Base-by-base conservation (phyloP, 2,797 vertebrate genomes). In the Sebastes cheni region DNA sequence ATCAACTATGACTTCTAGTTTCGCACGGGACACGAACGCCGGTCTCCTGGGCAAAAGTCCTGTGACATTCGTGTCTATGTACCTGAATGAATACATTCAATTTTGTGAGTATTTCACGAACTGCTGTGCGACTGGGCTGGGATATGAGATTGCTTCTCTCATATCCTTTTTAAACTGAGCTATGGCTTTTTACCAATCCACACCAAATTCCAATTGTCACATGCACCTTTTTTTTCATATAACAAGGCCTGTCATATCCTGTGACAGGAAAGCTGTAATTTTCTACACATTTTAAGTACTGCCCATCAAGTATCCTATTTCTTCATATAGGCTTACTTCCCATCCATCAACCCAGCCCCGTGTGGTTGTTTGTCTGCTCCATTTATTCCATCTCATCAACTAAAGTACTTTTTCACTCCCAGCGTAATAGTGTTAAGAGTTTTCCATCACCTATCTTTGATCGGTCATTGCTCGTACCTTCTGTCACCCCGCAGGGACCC, bases 341-440 rank as follows among this genome's bases (percentile, higher is more conserved):
- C 67, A 29, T 67, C 67, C 61, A 50, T 70, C 75, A 59, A 3
- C 18, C 36, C 8, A 4, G 20, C 46, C 66, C 68, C 1, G 16
- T 73, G 79, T 70, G 74, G 59, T 64, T 82, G 75, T 88, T 83
- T 85, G 69, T 82, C 80, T 59, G n/a, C 1, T 67, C 67, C 76
- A 67, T 87, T 89, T 90, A 75, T 79, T 92, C 72, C 64, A 67
- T 77, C 76, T 79, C 87, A 90, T 87, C 87, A 86, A 6, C 80
- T 81, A 27, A 86, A 91, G 87, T 70, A 86, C 78, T 82, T 84
- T 79, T 73, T 71, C 71, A 76, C 80, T 89, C 76, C 68, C 73
- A 39, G 70, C 84, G 58, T 88, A 73, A 86, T 42, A 36, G 77
- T 50, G 77, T 76, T 67, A 65, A 85, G 32, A 89, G 78, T 27